These are phyloP conservation scores for Lucinisca nassula DNA, from an alignment of 2,888 invertebrate genomes.

Conservation along the genomic window DNA sequence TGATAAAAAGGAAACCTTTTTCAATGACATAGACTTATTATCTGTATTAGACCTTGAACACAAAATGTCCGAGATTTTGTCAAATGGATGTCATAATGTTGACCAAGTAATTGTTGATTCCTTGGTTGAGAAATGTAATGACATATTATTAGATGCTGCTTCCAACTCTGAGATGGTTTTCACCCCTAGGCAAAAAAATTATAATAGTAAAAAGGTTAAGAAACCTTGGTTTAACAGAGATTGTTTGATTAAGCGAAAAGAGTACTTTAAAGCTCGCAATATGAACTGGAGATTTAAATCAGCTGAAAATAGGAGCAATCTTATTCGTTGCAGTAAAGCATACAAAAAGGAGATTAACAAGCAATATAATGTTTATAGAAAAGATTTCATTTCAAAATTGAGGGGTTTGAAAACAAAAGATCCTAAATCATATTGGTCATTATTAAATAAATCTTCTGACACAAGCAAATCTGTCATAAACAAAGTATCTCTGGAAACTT, in stretches of 20 bases:
- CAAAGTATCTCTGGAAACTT: background rate
- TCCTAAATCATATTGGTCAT: constrained; percentile 7
- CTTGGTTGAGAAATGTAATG: background rate
- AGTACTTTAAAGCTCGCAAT: background rate
- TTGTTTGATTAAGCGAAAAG: constrained; percentile 4
- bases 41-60: background rate
- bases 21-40: background rate
- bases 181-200: background rate
- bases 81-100: background rate
- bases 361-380: background rate
- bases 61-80: background rate
- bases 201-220: background rate
- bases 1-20: background rate
- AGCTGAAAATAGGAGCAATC: background rate
- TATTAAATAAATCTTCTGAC: background rate
- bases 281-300: background rate
- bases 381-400: constrained; percentile 2
- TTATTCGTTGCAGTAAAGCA: constrained; percentile 1
- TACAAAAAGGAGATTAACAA: constrained; percentile 1
- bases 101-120: constrained; percentile 1
- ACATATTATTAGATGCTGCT: constrained; percentile 2
- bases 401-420: background rate
- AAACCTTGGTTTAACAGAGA: constrained; percentile 10
- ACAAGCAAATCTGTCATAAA: background rate
- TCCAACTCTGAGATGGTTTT: background rate